Evolutionary conservation across 2,113 vertebrate genomes (phyloP).

Genomic region (Larimichthys crocea): DNA sequence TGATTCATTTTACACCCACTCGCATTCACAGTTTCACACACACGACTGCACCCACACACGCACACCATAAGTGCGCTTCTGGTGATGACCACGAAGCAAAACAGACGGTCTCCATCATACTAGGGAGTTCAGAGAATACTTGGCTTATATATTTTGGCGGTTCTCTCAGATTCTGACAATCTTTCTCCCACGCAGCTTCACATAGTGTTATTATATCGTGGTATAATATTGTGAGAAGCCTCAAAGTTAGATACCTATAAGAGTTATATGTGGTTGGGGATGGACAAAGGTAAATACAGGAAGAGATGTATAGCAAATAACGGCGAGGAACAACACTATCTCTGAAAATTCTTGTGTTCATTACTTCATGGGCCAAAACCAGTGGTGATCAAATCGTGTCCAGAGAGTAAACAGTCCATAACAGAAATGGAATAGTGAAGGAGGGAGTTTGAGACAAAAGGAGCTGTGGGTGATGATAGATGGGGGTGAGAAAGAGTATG

Average conservation of each 20-base stretch:
- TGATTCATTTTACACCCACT: constrained; percentile 63
- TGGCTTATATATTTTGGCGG: constrained; percentile 38
- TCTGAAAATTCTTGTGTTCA: constrained; percentile 2
- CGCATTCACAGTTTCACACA: constrained; percentile 30
- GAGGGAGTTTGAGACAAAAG: constrained; percentile 55
- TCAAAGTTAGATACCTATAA: background rate
- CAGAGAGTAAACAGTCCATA: constrained; percentile 39
- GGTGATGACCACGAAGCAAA: constrained; percentile 55
- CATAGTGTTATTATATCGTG: background rate
- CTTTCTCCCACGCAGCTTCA: constrained; percentile 53
- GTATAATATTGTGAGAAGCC: constrained; percentile 1
- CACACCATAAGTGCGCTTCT: constrained; percentile 29
- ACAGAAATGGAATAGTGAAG: constrained; percentile 45
- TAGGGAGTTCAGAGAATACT: constrained; percentile 43
- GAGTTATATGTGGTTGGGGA: background rate
- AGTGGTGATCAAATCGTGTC: constrained; percentile 24
- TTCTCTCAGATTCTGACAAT: constrained; percentile 51
- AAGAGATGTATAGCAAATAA: constrained; percentile 5
- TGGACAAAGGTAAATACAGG: too few species aligned
- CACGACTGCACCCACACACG: constrained; percentile 34
- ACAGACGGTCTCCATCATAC: constrained; percentile 48
- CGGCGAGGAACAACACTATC: background rate
- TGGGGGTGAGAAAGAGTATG: constrained; percentile 67
- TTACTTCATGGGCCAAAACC: constrained; percentile 16
- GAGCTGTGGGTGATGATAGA: constrained; percentile 72